phyloP scores from a whole-genome alignment of 2,888 invertebrate species.

The Meghimatium bilineatum region DNA sequence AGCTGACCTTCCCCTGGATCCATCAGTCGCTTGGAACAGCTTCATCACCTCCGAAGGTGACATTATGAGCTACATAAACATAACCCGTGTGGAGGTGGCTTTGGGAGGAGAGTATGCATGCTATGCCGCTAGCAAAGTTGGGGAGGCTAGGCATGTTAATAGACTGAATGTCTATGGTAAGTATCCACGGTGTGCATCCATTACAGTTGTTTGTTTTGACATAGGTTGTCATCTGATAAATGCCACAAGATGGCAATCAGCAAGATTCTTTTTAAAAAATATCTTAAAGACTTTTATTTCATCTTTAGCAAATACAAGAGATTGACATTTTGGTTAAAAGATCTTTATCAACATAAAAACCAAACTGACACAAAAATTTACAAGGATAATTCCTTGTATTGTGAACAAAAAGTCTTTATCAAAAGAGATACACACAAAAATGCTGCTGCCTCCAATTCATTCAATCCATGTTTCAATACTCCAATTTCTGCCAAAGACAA shows the following conservation, averaged over 20 bases:
- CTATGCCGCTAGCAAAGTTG: constrained; percentile 86
- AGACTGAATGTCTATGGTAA: constrained; percentile 88
- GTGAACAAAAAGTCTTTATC: no score
- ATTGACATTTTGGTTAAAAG: no score
- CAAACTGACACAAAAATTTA: no score
- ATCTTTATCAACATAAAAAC: no score
- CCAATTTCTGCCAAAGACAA: no score
- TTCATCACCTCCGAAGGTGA: constrained; percentile 83
- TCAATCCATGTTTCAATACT: no score
- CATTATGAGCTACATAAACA: constrained; percentile 92
- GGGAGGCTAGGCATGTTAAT: constrained; percentile 85
- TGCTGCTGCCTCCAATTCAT: no score
- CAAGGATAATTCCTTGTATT: no score
- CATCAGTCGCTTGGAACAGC: constrained; percentile 81
- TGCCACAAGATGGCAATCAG: neutral
- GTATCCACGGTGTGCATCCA: constrained; percentile 54
- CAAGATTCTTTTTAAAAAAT: no score
- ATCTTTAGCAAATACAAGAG: no score
- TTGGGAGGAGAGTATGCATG: constrained; percentile 90
- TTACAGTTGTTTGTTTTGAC: neutral
- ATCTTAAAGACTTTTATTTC: no score
- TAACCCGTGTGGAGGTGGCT: constrained; percentile 82
- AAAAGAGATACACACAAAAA: no score
- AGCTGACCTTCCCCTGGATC: constrained; percentile 80
- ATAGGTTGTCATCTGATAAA: neutral